Conservation (phyloP, 1,140 invertebrate species). For the Drosophila elegans region DNA sequence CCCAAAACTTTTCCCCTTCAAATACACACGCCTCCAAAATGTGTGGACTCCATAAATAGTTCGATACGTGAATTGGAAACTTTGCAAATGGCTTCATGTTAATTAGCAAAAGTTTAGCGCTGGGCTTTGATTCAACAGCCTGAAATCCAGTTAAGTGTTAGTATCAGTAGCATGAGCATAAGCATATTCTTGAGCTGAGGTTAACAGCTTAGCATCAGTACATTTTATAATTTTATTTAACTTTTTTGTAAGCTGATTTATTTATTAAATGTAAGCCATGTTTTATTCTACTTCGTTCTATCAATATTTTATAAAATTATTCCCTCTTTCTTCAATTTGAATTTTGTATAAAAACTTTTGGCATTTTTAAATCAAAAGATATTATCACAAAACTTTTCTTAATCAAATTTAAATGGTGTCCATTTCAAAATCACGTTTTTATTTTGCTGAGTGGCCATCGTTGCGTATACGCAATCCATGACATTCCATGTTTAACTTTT, state of each 20-base stretch:
- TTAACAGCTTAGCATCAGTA: no score
- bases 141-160: conserved; percentile 8
- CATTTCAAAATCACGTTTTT: background rate
- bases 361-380: no score
- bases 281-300: no score
- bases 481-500: conserved; percentile 3
- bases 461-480: conserved; percentile 19
- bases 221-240: background rate
- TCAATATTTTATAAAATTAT: no score
- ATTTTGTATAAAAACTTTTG: no score
- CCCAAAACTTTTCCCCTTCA: conserved; percentile 6
- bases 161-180: background rate
- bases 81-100: conserved; percentile 36
- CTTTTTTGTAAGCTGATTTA: no score
- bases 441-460: conserved; percentile 10
- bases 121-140: conserved; percentile 19
- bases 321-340: background rate
- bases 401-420: conserved; percentile 3
- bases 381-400: no score
- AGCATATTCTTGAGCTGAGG: no score
- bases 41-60: conserved; percentile 26
- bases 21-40: conserved; percentile 24
- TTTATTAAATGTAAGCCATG: no score
- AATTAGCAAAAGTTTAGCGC: conserved; percentile 44
- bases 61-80: conserved; percentile 40